Evolutionary conservation across 2,113 vertebrate genomes (phyloP).

Genomic region (Monarcha castaneiventris): DNA sequence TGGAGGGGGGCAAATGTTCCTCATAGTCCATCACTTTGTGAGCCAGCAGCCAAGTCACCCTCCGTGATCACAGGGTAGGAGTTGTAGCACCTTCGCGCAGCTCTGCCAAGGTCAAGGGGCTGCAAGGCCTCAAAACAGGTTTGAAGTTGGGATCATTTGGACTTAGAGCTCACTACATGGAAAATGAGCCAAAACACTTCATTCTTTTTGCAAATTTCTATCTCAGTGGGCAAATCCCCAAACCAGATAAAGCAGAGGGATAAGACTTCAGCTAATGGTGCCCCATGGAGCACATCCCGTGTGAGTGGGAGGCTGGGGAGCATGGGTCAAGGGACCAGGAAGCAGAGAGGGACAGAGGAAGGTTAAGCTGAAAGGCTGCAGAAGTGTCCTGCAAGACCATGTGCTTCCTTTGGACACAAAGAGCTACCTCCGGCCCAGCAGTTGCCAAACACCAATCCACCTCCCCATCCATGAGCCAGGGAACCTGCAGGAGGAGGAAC

Average conservation of each 20-base stretch:
- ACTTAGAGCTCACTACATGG: neutral
- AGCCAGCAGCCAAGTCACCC: neutral
- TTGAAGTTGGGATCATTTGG: neutral
- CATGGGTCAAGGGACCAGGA: fast-evolving
- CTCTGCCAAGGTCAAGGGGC: neutral
- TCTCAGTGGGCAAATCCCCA: neutral
- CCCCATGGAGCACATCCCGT: fast-evolving
- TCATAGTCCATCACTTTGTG: neutral
- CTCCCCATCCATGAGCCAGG: neutral
- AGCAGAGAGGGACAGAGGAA: neutral
- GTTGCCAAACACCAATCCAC: neutral
- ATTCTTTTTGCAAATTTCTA: neutral
- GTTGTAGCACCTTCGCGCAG: fast-evolving
- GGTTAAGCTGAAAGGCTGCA: neutral
- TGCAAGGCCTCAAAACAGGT: neutral
- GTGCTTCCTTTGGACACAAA: neutral
- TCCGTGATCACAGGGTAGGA: fast-evolving
- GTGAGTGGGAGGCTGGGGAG: neutral
- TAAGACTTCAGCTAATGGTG: neutral
- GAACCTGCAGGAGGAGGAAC: neutral
- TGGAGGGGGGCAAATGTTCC: neutral
- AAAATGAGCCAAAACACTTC: neutral
- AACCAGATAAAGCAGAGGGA: neutral
- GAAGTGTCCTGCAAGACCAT: neutral
- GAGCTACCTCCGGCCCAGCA: neutral